Evolutionary conservation across 1,140 invertebrate species (phyloP), one percentile per base, ranked within the genome.

Genomic region (Anadara kagoshimensis): DNA sequence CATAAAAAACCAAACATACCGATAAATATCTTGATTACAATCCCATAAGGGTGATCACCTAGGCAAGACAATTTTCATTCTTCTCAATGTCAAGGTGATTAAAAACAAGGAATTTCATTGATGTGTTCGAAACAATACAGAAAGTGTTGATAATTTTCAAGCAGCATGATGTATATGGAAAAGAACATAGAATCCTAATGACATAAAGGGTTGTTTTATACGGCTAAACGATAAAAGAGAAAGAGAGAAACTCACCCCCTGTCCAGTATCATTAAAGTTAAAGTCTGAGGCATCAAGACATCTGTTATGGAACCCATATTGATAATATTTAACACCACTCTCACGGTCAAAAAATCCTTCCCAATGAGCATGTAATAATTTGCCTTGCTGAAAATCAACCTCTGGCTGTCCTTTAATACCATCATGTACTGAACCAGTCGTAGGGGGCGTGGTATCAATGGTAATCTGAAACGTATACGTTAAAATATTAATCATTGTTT

Each of bases 321-420:
- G 54, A 53, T 81, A 81, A 51, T 74, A 75, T 43, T 54, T 61
- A 8, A 82, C 71, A 16, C 73, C 78, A 63, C 78, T 79, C 66
- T 82, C 80, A 44, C 64, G 62, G 65, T 82, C 80, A 76, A 80
- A 76, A 56, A 80, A 82, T 10, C 74, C 78, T 1, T 61, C 59
- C 80, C 80, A 82, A 62, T 78, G 61, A 24, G 69, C 78, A 47
- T 63, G 26, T 5, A 82, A 14, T 16, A 20, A 56, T 43, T 26
- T 22, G 29, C 22, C 54, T 24, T 57, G 45, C 54, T 78, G 72
- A 44, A 64, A 82, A 64, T 82, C 80, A 1, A 75, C 53, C 36
- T 82, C 80, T 8, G 66, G 54, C 7, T 66, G 56, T 24, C 70
- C 71, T 5, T 29, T n/a, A 44, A 56, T 22, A 10, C 80, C 76